A percentile compares a stretch with the other conserved stretches of the same genome.
These are phyloP conservation scores for Nasonia oneida DNA, from an alignment of 2,888 invertebrate species.

Conservation along the genomic window DNA sequence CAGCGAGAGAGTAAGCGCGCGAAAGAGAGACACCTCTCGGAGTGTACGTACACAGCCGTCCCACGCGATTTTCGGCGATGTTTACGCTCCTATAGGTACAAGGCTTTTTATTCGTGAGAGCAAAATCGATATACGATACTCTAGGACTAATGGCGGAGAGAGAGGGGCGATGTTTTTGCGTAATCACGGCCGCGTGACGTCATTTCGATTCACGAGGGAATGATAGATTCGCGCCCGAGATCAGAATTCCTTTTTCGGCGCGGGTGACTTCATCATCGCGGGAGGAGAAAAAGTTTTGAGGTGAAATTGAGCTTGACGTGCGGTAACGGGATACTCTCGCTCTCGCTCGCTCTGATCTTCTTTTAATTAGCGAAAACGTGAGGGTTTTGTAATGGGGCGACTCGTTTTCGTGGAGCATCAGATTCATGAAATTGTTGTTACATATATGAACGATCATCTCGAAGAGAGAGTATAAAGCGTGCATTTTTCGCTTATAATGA, in stretches of 20 bases:
- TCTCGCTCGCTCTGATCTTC: background rate
- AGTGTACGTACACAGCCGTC: background rate
- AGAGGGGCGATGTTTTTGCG: slow-evolving; percentile 28
- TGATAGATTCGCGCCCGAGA: background rate
- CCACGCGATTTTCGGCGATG: slow-evolving; percentile 36
- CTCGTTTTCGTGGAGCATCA: background rate
- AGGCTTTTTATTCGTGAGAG: background rate
- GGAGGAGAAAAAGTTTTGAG: background rate
- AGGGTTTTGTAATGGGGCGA: background rate
- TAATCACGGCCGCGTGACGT: slow-evolving; percentile 19
- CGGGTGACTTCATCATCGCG: background rate
- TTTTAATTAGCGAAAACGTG: slow-evolving; percentile 2
- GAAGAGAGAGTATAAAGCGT: background rate
- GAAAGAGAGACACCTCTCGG: background rate
- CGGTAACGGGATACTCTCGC: background rate
- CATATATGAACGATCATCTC: background rate
- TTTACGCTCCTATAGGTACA: background rate
- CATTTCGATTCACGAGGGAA: background rate
- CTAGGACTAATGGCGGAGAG: background rate
- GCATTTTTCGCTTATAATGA: background rate
- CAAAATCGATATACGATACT: slow-evolving; percentile 19
- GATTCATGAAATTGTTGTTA: background rate
- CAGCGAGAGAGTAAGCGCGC: background rate
- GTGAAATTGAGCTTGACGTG: background rate
- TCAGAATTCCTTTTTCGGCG: slow-evolving; percentile 27